Base-by-base conservation (phyloP, 2,797 vertebrate genomes). In the Lates japonicus region DNA sequence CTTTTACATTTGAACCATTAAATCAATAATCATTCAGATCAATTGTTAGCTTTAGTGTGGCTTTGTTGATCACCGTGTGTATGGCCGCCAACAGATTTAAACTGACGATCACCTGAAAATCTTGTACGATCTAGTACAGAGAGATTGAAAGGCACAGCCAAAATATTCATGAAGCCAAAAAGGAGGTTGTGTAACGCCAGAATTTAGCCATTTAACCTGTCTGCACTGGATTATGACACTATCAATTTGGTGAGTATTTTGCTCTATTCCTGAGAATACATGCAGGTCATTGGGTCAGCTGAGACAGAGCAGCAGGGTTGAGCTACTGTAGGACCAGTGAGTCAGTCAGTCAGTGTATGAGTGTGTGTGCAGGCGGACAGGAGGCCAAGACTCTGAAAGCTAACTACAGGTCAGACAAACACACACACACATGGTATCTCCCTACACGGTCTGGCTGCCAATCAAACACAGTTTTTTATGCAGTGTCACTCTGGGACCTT, bases 351-450 rank as follows among this genome's bases (percentile, higher is more conserved):
- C 69, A 33, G 52, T 64, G 29, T 42, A 66, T 66, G 31, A 62
- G 59, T 77, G 78, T 78, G 76, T 48, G 49, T 20, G 48, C 39
- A 68, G 64, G 64, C 41, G 2, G n/a, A 72, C 37, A 14, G 25
- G 48, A 70, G 58, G 58, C 76, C 66, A 63, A 62, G 42, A 35
- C 82, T 83, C 74, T 33, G 59, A 86, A 70, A 92, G 93, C 91
- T 92, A 91, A 93, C 90, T 93, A 87, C 74, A 88, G 91, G 87
- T 93, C 87, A 88, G 19, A 85, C 83, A 52, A 41, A 74, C 80
- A 77, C 51, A 35, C 66, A 80, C 67, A 70, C 67, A 71, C 67
- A 9, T n/a, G 33, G 63, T 76, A 74, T 85, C 85, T 76, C 82
- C 60, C 76, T 59, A 0, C 76, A 52, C 20, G 20, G 57, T 72